These are phyloP conservation scores for Rhinichthys osculus DNA, from an alignment of 2,797 vertebrate species.

Conservation along the genomic window DNA sequence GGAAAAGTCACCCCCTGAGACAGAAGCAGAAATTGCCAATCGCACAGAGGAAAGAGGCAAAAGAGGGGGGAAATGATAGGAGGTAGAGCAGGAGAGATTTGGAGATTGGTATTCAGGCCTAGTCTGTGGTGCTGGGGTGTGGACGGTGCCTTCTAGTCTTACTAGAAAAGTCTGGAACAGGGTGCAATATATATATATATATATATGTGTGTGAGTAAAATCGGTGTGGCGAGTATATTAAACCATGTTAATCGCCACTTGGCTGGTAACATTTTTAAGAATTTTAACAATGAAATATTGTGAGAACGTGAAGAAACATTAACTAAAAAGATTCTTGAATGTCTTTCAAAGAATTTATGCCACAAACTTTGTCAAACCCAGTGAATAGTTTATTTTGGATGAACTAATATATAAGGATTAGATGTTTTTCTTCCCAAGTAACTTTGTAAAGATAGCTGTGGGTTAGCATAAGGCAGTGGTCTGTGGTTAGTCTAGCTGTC, in stretches of 20 bases:
- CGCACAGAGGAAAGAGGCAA: constrained; percentile 73
- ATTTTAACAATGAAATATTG: too few species aligned
- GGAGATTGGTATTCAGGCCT: constrained; percentile 66
- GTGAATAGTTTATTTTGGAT: background rate
- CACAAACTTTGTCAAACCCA: background rate
- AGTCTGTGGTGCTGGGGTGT: constrained; percentile 27
- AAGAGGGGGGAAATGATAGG: constrained; percentile 66
- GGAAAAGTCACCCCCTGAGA: constrained; percentile 81
- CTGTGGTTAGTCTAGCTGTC: background rate
- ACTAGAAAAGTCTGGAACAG: constrained; percentile 19
- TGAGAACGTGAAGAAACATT: too few species aligned
- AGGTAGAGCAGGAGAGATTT: constrained; percentile 45
- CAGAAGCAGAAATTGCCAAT: constrained; percentile 80
- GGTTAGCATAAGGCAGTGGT: background rate
- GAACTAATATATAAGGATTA: background rate
- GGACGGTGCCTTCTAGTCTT: constrained; percentile 21
- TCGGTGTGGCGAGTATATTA: too few species aligned
- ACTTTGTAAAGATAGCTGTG: background rate
- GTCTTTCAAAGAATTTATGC: background rate
- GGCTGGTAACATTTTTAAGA: too few species aligned
- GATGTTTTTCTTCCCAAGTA: background rate
- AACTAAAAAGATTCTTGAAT: background rate
- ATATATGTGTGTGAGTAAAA: too few species aligned
- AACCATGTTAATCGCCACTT: too few species aligned
- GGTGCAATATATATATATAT: background rate